Base-by-base conservation (phyloP, 2,113 vertebrate species). In the Amblyornis subalaris region DNA sequence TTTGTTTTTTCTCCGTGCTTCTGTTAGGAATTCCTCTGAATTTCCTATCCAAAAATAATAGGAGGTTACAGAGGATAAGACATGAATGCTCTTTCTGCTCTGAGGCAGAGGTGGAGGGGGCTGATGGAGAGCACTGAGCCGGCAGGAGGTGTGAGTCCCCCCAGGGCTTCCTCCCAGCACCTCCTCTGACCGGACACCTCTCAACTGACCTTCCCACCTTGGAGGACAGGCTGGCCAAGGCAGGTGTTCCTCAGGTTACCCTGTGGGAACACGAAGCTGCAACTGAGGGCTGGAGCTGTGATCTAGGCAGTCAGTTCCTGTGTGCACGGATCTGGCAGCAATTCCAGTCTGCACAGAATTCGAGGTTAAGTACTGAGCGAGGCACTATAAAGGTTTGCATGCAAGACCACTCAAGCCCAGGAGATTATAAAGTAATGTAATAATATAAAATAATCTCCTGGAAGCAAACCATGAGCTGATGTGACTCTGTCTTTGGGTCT, bases 31-130 rank as follows among this genome's bases (percentile, higher is more conserved):
- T 91, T 92, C 65, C 51, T 94, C 73, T 94, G 57, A 16, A 89
- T 96, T 89, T 95, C 73, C 65, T 67, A 87, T 81, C 55, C 85
- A 93, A 94, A 84, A 93, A 90, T 71, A 95, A 40, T 60, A 94
- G 55, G 31, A 61, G 7, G 14, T 60, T 84, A 66, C 22, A 45
- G 67, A 88, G 45, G 44, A 53, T 42, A 82, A 92, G 31, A 36
- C n/a, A 53, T 17, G 17, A 85, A 51, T 60, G 36, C 13, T 58
- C 20, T 3, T 78, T 93, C 55, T 92, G 67, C 71, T 86, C n/a
- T 48, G 72, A 74, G 47, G 29, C 47, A 66, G 62, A 60, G 75
- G n/a, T 29, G 50, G 45, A 65, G n/a, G 3, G 40, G 40, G 47
- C 60, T 81, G 84, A 74, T 35, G 5, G 4, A 80, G 54, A 76